Evolutionary conservation across 2,888 invertebrate species (phyloP).

Genomic region (Erynnis tages): DNA sequence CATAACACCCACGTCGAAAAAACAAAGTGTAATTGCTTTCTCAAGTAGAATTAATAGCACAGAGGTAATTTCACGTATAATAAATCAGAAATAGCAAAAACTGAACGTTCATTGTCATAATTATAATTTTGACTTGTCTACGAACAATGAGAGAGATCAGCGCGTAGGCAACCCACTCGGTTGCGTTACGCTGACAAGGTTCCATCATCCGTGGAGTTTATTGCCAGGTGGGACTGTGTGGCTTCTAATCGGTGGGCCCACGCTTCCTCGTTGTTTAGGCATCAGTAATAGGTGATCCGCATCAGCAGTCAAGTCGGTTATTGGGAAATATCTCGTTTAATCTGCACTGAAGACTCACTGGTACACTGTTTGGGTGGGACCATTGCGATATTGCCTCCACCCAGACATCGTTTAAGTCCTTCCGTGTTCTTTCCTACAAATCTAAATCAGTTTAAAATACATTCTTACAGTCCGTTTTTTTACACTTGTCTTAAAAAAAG

Average conservation of each 20-base stretch:
- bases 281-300: conserved; percentile 61
- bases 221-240: conserved; percentile 43
- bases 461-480: no score
- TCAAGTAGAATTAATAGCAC: conserved; percentile 9
- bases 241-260: conserved; percentile 46
- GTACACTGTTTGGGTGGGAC: conserved; percentile 18
- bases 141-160: conserved; percentile 65
- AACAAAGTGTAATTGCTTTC: conserved; percentile 18
- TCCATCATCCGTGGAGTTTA: conserved; percentile 41
- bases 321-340: conserved; percentile 30
- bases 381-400: not conserved
- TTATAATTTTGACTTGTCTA: conserved; percentile 34
- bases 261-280: conserved; percentile 61
- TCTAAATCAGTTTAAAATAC: no score
- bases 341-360: conserved; percentile 15
- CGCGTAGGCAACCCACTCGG: conserved; percentile 56
- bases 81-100: conserved; percentile 42
- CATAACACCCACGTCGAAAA: conserved; percentile 7
- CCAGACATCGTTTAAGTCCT: not conserved
- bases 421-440: no score
- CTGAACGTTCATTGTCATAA: conserved; percentile 39
- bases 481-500: no score
- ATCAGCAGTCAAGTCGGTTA: conserved; percentile 45
- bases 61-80: conserved; percentile 18
- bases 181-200: conserved; percentile 44